Evolutionary conservation across 2,888 invertebrate genomes (phyloP).

Genomic region (Eledona agricola): DNA sequence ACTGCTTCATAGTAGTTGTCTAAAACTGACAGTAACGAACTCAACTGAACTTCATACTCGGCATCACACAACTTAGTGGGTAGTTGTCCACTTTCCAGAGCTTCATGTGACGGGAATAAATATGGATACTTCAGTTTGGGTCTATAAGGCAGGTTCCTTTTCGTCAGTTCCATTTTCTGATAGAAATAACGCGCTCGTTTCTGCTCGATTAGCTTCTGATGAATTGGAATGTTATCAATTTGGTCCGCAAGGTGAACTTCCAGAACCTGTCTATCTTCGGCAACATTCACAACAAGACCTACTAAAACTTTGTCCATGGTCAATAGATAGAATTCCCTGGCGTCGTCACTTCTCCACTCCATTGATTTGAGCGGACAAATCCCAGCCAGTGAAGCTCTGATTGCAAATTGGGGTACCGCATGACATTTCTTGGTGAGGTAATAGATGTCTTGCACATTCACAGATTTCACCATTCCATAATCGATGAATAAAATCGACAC

Average conservation of each 20-base stretch:
- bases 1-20: too few species aligned
- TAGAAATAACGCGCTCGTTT: conserved; percentile 8
- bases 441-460: conserved; percentile 7
- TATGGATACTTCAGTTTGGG: conserved; percentile 14
- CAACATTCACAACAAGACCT: conserved; percentile 5
- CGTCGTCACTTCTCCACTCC: conserved; percentile 24
- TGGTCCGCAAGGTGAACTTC: conserved; percentile 2
- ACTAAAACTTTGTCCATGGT: conserved; percentile 8
- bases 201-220: conserved; percentile 14
- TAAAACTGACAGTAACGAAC: too few species aligned
- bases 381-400: conserved; percentile 18
- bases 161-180: not conserved
- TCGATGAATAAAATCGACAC: conserved; percentile 14
- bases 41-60: too few species aligned
- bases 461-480: conserved; percentile 12
- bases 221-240: conserved; percentile 1
- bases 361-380: conserved; percentile 8
- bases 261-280: conserved; percentile 6
- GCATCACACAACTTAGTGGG: not conserved
- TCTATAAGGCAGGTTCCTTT: not conserved
- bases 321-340: conserved; percentile 7
- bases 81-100: conserved; percentile 9
- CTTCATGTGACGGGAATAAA: conserved; percentile 15
- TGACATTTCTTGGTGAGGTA: conserved; percentile 9
- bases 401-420: conserved; percentile 20